Percentiles rank a stretch among this genome's conserved stretches.
phyloP scores from a whole-genome alignment of 2,888 invertebrate genomes.

The Muschampia plurimacula region DNA sequence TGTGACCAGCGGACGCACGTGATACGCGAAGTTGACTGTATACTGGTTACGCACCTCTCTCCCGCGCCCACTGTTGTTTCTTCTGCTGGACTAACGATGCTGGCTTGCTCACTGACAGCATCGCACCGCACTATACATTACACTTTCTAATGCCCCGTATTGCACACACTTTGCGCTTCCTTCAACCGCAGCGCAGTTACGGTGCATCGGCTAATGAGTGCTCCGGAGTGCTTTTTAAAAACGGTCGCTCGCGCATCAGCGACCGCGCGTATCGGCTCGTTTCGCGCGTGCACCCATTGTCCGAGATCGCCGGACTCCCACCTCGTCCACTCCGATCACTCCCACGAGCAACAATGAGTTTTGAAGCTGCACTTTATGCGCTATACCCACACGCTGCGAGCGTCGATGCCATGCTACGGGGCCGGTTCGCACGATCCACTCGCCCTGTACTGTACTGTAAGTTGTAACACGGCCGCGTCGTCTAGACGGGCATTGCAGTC shows the following conservation, averaged over 20 bases:
- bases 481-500: conserved; percentile 66
- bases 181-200: conserved; percentile 71
- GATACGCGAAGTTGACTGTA: conserved; percentile 29
- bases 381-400: conserved; percentile 13
- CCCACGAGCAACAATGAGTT: conserved; percentile 55
- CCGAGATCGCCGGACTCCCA: conserved; percentile 65
- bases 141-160: conserved; percentile 81
- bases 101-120: conserved; percentile 82
- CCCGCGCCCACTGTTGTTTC: conserved; percentile 96
- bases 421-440: conserved; percentile 37
- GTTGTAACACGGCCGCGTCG: conserved; percentile 47
- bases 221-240: conserved; percentile 72
- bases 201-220: conserved; percentile 80
- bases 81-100: conserved; percentile 93
- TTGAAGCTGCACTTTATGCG: conserved; percentile 42
- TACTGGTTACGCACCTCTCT: conserved; percentile 89
- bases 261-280: conserved; percentile 74
- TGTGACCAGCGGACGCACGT: conserved; percentile 44
- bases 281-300: conserved; percentile 60
- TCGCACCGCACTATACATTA: conserved; percentile 78
- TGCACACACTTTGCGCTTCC: conserved; percentile 75
- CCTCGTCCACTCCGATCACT: conserved; percentile 53
- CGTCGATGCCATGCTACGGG: neutral
- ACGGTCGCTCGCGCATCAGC: conserved; percentile 73
- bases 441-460: conserved; percentile 39